Conservation (phyloP, 2,113 vertebrate genomes). For the Festucalex cinctus region DNA sequence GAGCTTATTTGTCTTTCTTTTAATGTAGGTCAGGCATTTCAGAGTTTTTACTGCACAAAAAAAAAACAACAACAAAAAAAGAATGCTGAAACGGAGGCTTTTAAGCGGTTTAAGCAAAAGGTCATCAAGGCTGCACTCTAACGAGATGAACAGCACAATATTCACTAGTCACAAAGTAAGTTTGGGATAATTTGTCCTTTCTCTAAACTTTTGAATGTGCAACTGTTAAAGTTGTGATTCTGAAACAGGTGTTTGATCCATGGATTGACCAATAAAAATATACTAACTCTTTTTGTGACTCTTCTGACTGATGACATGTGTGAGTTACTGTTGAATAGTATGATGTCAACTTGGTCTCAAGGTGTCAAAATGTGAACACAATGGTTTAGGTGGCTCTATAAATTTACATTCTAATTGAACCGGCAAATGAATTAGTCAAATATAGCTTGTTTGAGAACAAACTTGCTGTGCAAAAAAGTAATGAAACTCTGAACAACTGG, state of each 20-base stretch:
- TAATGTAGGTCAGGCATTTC: slow-evolving; percentile 45
- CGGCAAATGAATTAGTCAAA: no score
- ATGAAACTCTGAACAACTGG: background rate
- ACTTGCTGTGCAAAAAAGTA: background rate
- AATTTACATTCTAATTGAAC: no score
- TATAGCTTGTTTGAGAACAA: background rate
- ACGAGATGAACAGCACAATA: slow-evolving; percentile 3
- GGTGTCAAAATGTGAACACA: background rate
- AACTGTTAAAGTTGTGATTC: no score
- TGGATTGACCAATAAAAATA: background rate
- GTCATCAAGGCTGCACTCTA: background rate
- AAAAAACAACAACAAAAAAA: background rate
- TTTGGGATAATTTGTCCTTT: no score
- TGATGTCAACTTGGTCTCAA: background rate
- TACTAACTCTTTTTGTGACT: background rate
- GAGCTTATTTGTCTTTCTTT: slow-evolving; percentile 49
- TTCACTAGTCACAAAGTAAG: no score
- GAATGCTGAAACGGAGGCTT: background rate
- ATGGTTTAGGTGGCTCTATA: no score
- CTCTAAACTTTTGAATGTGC: no score
- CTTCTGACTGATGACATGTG: background rate
- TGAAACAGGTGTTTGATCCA: background rate
- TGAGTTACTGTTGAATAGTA: no score
- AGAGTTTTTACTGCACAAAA: background rate
- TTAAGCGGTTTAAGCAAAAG: background rate